Conservation (phyloP, 2,797 vertebrate species). For the Pelodytes ibericus region DNA sequence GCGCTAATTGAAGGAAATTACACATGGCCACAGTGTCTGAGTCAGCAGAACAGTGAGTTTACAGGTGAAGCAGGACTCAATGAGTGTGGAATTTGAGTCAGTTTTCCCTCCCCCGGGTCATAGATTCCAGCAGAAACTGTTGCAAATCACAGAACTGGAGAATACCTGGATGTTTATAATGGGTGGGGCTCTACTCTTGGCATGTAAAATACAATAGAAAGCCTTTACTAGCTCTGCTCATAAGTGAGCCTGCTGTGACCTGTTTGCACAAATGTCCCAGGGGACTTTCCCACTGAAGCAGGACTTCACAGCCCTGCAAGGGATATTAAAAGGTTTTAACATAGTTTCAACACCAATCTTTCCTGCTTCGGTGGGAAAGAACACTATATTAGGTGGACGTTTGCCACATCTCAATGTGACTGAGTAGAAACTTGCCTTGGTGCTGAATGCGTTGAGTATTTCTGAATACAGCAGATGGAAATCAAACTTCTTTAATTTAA, state of each 20-base stretch:
- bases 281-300: not conserved
- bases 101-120: conserved; percentile 53
- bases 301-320: no score
- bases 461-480: no score
- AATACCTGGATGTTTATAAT: conserved; percentile 3
- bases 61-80: conserved; percentile 56
- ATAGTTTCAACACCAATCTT: no score
- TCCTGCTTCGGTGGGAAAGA: no score
- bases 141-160: conserved; percentile 18
- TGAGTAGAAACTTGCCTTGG: no score
- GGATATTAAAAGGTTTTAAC: no score
- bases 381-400: no score
- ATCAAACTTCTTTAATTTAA: no score
- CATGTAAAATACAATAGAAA: not conserved
- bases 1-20: conserved; percentile 38
- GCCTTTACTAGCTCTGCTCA: not conserved
- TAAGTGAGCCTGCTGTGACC: not conserved
- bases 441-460: no score
- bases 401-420: no score
- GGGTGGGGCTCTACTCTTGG: not conserved
- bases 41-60: conserved; percentile 22
- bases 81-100: conserved; percentile 56
- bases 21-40: conserved; percentile 29
- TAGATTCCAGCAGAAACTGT: conserved; percentile 60
- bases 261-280: not conserved